Evolutionary conservation across 2,888 invertebrate species (phyloP).

Genomic region (Meliscaeva auricollis): DNA sequence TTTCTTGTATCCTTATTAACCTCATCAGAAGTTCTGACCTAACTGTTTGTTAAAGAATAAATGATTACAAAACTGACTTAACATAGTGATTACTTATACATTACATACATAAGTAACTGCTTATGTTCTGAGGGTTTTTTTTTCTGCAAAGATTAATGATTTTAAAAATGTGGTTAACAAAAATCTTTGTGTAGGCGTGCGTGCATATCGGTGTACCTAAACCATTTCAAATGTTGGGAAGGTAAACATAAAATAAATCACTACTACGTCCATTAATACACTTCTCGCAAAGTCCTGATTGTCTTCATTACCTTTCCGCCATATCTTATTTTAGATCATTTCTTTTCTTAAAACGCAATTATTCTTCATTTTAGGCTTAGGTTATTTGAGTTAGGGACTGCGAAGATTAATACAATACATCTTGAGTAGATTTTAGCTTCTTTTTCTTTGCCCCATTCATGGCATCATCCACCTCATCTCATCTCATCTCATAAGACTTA

Average conservation of each 20-base stretch:
- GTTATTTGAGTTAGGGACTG: slow-evolving; percentile 39
- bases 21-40: no score
- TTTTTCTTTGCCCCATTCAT: not conserved
- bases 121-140: not conserved
- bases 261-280: slow-evolving; percentile 28
- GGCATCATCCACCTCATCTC: slow-evolving; percentile 15
- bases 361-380: slow-evolving; percentile 41
- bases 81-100: slow-evolving; percentile 14
- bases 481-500: slow-evolving; percentile 30
- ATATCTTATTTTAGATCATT: slow-evolving; percentile 40
- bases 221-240: not conserved
- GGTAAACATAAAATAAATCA: slow-evolving; percentile 8
- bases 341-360: slow-evolving; percentile 40
- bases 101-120: no score
- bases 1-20: no score
- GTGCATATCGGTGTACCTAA: not conserved
- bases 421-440: slow-evolving; percentile 19
- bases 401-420: slow-evolving; percentile 42
- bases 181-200: not conserved
- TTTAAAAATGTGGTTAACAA: slow-evolving; percentile 1
- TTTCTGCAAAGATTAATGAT: slow-evolving; percentile 11
- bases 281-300: slow-evolving; percentile 19
- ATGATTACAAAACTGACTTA: not conserved
- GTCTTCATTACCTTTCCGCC: slow-evolving; percentile 18
- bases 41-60: no score